These are phyloP conservation scores for Hylia prasina DNA, from an alignment of 2,113 vertebrate genomes.

Conservation along the genomic window DNA sequence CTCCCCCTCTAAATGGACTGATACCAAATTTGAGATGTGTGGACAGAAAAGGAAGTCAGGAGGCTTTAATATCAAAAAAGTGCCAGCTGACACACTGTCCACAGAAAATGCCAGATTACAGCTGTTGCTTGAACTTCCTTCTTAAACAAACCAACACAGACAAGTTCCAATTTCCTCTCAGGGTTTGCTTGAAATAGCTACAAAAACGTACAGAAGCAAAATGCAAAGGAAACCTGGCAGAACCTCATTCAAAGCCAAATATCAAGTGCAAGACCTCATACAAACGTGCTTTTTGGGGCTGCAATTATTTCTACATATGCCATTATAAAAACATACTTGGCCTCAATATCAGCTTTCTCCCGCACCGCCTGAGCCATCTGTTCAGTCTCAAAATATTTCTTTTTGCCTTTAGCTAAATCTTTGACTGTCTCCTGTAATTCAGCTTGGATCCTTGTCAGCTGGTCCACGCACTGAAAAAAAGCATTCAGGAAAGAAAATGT, in stretches of 20 bases:
- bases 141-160: not conserved
- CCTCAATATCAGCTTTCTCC: slow-evolving; percentile 97
- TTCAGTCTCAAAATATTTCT: slow-evolving; percentile 98
- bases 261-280: not conserved
- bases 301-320: slow-evolving; percentile 17
- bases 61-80: not conserved
- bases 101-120: not conserved
- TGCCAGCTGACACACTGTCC: not conserved
- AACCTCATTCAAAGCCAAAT: not conserved
- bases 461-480: slow-evolving; percentile 86
- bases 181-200: not conserved
- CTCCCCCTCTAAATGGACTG: not conserved
- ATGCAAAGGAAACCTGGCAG: not conserved
- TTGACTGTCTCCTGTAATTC: slow-evolving; percentile 98
- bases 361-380: slow-evolving; percentile 97
- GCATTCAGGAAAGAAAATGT: slow-evolving; percentile 1
- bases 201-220: not conserved
- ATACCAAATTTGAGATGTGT: not conserved
- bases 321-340: slow-evolving; percentile 84
- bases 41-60: not conserved
- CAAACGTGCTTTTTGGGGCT: not conserved
- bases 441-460: slow-evolving; percentile 91
- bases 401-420: slow-evolving; percentile 98
- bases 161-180: not conserved
- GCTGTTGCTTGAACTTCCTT: not conserved